Percentiles rank a stretch among this genome's conserved stretches.
These are phyloP conservation scores for Musca domestica DNA, from an alignment of 1,140 invertebrate genomes.

Conservation along the genomic window DNA sequence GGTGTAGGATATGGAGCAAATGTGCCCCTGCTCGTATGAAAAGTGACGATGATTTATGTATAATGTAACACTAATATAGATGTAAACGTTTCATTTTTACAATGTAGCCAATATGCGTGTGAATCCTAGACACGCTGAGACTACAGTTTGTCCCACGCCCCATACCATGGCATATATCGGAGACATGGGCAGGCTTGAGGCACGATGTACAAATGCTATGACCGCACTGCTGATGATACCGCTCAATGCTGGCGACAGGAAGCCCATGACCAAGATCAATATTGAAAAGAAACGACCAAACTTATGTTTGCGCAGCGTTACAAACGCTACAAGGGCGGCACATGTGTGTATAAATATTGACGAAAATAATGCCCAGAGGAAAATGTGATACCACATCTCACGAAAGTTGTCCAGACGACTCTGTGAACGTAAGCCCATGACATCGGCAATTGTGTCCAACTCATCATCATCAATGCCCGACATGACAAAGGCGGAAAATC, in stretches of 20 bases:
- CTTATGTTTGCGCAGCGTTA: constrained; percentile 86
- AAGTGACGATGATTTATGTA: background rate
- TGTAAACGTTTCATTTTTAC: constrained; percentile 56
- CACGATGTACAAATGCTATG: constrained; percentile 90
- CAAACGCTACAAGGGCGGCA: constrained; percentile 86
- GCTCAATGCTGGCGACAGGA: constrained; percentile 79
- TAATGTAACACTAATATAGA: background rate
- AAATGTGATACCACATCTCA: constrained; percentile 94
- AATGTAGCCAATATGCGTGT: constrained; percentile 90
- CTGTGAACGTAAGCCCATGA: constrained; percentile 61
- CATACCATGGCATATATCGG: constrained; percentile 88
- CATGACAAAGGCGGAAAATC: constrained; percentile 46
- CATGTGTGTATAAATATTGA: constrained; percentile 89
- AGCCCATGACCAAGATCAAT: constrained; percentile 82
- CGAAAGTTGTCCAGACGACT: constrained; percentile 65
- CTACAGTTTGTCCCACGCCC: constrained; percentile 89
- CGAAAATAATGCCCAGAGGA: constrained; percentile 87
- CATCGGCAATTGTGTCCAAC: constrained; percentile 64
- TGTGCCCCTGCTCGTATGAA: too few relatives aligned
- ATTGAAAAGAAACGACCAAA: constrained; percentile 91
- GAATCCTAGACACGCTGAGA: constrained; percentile 84
- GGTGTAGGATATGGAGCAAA: too few relatives aligned
- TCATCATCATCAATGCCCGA: constrained; percentile 57
- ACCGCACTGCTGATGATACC: constrained; percentile 88
- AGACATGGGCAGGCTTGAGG: constrained; percentile 82